Conservation (phyloP, 1,140 invertebrate species). For the Drosophila elegans region DNA sequence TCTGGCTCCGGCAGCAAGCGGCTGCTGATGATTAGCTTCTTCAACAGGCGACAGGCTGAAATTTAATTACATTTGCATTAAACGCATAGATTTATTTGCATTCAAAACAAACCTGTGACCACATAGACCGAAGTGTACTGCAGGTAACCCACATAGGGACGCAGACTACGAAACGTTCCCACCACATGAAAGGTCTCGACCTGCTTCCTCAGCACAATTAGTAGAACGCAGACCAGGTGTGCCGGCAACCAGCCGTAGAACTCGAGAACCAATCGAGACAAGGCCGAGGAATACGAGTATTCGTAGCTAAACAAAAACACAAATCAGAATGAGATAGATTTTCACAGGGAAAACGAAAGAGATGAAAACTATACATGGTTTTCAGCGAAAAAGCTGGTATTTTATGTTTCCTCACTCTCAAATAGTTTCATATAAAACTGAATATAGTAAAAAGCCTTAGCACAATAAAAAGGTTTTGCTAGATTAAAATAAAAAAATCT, state of each 20-base stretch:
- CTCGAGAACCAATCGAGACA: slow-evolving; percentile 67
- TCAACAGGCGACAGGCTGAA: slow-evolving; percentile 67
- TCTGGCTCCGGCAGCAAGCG: slow-evolving; percentile 55
- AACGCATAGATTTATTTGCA: not conserved
- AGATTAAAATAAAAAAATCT: too few species aligned
- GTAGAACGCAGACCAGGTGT: slow-evolving; percentile 71
- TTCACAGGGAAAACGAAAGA: not conserved
- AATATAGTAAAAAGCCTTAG: too few species aligned
- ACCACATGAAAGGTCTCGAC: slow-evolving; percentile 52
- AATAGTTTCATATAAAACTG: too few species aligned
- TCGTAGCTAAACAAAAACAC: slow-evolving; percentile 54
- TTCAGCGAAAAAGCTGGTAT: too few species aligned
- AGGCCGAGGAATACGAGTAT: slow-evolving; percentile 69
- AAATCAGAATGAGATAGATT: slow-evolving; percentile 17
- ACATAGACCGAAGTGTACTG: slow-evolving; percentile 73
- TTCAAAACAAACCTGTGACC: slow-evolving; percentile 60
- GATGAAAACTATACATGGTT: not conserved
- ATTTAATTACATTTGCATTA: not conserved
- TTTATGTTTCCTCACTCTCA: too few species aligned
- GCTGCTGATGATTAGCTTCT: slow-evolving; percentile 54
- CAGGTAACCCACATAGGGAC: slow-evolving; percentile 59
- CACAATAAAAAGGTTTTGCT: too few species aligned
- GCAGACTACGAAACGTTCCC: slow-evolving; percentile 62
- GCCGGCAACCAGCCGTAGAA: slow-evolving; percentile 81
- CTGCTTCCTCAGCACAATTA: slow-evolving; percentile 74